Conservation (phyloP, 2,888 invertebrate species). For the Podotricha telesiphe region DNA sequence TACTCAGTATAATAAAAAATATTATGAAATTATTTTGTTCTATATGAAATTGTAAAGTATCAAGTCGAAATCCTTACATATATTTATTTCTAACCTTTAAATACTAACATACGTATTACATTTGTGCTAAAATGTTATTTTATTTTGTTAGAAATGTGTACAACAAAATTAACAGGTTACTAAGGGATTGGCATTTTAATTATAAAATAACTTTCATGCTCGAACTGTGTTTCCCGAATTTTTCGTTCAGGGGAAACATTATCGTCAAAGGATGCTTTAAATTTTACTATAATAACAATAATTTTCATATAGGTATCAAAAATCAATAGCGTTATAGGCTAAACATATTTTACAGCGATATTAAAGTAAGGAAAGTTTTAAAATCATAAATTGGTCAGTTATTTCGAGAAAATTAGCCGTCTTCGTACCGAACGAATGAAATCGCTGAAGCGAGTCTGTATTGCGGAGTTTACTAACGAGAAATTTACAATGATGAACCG, state of each 20-base stretch:
- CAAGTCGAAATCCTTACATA: no score
- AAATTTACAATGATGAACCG: constrained; percentile 69
- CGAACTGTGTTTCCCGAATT: constrained; percentile 58
- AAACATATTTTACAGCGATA: not conserved
- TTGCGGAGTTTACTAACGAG: constrained; percentile 74
- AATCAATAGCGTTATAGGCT: constrained; percentile 24
- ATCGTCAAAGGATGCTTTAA: constrained; percentile 61
- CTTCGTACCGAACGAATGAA: constrained; percentile 60
- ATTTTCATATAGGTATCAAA: constrained; percentile 30
- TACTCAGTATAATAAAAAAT: not conserved
- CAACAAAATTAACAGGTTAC: constrained; percentile 52
- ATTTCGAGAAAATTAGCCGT: constrained; percentile 58
- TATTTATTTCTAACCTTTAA: not conserved
- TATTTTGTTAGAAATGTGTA: constrained; percentile 38
- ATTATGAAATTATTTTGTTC: no score
- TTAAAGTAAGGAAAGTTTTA: constrained; percentile 30
- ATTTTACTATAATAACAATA: constrained; percentile 45
- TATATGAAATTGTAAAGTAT: no score
- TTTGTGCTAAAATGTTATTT: constrained; percentile 29
- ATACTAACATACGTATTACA: not conserved
- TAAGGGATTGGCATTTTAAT: constrained; percentile 66
- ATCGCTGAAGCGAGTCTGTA: constrained; percentile 71
- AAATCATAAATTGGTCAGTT: constrained; percentile 57
- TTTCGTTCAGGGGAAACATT: constrained; percentile 58
- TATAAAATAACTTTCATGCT: constrained; percentile 62